Percentiles rank a stretch among this genome's conserved stretches.
Evolutionary conservation across 23 tunicate species (phyloP).

Genomic region (Phallusia fumigata): DNA sequence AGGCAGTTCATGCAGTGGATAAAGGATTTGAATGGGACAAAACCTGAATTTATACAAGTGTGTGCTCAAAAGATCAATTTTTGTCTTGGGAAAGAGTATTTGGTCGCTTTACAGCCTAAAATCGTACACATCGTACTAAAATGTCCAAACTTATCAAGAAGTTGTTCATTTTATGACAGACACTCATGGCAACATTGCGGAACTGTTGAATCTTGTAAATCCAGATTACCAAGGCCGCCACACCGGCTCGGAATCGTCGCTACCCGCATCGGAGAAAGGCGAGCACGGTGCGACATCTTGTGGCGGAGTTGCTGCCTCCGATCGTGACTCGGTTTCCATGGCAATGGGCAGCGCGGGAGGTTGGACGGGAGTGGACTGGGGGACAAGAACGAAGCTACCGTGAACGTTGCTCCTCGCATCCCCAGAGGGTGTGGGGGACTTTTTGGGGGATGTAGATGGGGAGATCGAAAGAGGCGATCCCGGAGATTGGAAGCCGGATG

Average conservation of each 20-base stretch:
- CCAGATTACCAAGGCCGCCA: slow-evolving; percentile 71
- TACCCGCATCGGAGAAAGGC: slow-evolving; percentile 15
- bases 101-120: neutral
- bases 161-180: neutral
- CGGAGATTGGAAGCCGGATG: slow-evolving; percentile 54
- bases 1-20: neutral
- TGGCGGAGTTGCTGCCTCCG: neutral
- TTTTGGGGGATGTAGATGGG: slow-evolving; percentile 31
- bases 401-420: slow-evolving; percentile 9
- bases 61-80: neutral
- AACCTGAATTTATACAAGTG: too few relatives aligned
- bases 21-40: neutral
- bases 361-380: slow-evolving; percentile 18
- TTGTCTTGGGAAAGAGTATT: neutral
- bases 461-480: slow-evolving; percentile 32
- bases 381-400: slow-evolving; percentile 14
- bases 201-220: neutral
- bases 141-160: too few relatives aligned
- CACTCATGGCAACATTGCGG: neutral
- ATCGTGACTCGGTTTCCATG: slow-evolving; percentile 16
- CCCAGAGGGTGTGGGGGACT: neutral
- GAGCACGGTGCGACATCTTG: neutral
- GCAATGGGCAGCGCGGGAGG: slow-evolving; percentile 1
- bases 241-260: slow-evolving; percentile 61
- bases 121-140: too few relatives aligned